Percentiles rank a stretch among this genome's conserved stretches.
Conservation (phyloP, 2,113 vertebrate species). For the Sphyrna mokarran region DNA sequence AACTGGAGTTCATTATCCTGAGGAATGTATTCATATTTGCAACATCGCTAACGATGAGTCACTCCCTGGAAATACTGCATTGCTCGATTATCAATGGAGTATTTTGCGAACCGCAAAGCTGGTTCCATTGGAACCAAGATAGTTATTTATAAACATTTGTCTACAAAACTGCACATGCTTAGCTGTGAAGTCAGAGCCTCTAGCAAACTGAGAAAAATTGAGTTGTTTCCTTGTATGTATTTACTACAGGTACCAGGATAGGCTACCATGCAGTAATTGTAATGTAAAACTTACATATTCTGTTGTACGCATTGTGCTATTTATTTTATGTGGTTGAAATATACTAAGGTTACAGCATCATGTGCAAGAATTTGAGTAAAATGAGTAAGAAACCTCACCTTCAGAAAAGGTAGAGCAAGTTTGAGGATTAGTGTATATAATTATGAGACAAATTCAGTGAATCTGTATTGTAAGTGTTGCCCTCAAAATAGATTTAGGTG, state of each 20-base stretch:
- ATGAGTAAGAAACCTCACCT: background rate
- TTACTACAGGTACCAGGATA: background rate
- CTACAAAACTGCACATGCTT: background rate
- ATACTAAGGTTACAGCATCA: background rate
- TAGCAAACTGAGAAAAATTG: background rate
- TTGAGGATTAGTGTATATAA: background rate
- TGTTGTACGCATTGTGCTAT: background rate
- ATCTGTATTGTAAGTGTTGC: background rate
- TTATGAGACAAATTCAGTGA: background rate
- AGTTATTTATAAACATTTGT: background rate
- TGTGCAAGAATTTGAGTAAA: background rate
- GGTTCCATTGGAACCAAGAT: background rate
- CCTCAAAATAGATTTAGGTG: background rate
- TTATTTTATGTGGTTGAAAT: background rate
- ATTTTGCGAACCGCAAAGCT: background rate
- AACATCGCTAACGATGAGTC: background rate
- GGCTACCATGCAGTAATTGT: background rate
- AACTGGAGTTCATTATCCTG: background rate
- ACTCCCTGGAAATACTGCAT: background rate
- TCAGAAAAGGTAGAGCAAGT: background rate
- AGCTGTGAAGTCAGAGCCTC: background rate
- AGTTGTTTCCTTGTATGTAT: background rate
- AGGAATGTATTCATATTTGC: background rate
- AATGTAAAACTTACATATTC: background rate
- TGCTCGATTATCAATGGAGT: background rate